These are phyloP conservation scores for Charanyca ferruginea DNA, from an alignment of 2,888 invertebrate genomes.

Conservation along the genomic window DNA sequence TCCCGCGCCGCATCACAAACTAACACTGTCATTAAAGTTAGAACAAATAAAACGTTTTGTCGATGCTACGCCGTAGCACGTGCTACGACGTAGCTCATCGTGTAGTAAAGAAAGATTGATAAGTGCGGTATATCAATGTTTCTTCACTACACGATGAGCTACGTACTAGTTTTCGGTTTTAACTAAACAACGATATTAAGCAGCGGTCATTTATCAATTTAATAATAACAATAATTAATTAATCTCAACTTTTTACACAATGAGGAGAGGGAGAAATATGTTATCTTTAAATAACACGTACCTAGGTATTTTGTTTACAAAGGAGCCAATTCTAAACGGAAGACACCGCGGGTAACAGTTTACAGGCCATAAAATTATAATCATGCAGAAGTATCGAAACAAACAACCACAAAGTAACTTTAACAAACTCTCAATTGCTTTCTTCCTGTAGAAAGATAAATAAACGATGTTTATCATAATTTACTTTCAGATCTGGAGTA, in stretches of 20 bases:
- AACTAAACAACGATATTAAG: background rate
- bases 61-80: background rate
- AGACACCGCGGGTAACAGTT: constrained; percentile 43
- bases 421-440: constrained; percentile 49
- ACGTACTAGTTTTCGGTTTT: background rate
- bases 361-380: constrained; percentile 50
- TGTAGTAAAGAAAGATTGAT: background rate
- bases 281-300: constrained; percentile 3
- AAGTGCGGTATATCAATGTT: no score
- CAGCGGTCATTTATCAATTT: background rate
- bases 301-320: constrained; percentile 18
- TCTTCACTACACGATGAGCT: no score
- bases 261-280: background rate
- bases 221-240: background rate
- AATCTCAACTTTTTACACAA: background rate
- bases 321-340: constrained; percentile 16
- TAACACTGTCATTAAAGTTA: no score
- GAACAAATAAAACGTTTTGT: background rate
- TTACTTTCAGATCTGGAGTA: background rate
- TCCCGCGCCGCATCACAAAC: no score
- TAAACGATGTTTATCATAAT: constrained; percentile 36
- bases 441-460: constrained; percentile 45
- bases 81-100: background rate
- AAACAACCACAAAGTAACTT: constrained; percentile 50
- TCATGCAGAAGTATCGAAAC: constrained; percentile 47